Evolutionary conservation across 2,797 vertebrate species (phyloP).

Genomic region (Chelonia mydas): DNA sequence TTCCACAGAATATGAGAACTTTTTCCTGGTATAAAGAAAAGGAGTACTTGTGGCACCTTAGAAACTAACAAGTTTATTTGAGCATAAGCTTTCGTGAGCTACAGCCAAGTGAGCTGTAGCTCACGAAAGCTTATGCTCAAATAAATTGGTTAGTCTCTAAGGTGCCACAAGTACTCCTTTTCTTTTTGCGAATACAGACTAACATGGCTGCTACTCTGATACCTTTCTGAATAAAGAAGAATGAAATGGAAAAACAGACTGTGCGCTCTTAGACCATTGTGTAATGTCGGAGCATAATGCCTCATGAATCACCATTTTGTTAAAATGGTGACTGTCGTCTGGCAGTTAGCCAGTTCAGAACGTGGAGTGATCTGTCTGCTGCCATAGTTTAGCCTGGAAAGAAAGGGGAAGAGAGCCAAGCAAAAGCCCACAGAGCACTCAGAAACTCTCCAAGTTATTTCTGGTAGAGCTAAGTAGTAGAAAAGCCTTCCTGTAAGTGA

Average conservation of each 20-base stretch:
- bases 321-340: background rate
- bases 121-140: no score
- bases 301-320: conserved; percentile 29
- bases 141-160: no score
- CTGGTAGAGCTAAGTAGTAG: conserved; percentile 39
- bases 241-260: background rate
- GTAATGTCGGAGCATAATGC: background rate
- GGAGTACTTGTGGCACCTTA: no score
- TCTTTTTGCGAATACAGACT: no score
- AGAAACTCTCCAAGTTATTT: conserved; percentile 15
- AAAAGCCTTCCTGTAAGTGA: background rate
- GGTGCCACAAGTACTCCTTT: no score
- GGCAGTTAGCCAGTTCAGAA: background rate
- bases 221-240: conserved; percentile 12
- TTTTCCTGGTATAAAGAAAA: background rate
- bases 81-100: no score
- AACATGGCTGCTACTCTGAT: no score
- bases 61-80: no score
- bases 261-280: background rate
- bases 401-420: conserved; percentile 22
- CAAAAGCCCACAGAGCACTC: conserved; percentile 10
- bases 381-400: conserved; percentile 25
- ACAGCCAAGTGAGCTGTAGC: no score
- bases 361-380: background rate
- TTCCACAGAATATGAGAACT: conserved; percentile 2